Conservation (phyloP, 2,888 invertebrate genomes). For the Erpobdella octoculata region DNA sequence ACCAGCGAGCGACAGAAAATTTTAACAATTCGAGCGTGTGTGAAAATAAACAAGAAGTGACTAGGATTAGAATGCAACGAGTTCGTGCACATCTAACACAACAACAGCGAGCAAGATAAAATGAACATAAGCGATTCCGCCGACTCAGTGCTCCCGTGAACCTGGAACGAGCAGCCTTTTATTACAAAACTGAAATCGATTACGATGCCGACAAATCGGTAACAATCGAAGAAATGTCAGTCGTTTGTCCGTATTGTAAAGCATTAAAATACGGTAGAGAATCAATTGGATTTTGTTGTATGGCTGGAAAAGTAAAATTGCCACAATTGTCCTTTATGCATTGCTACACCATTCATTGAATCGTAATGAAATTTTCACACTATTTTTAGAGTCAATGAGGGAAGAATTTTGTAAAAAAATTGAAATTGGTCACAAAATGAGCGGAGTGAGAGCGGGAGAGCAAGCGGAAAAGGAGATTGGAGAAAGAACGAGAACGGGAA, state of each 20-base stretch:
- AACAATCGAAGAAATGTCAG: background rate
- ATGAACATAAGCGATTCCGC: background rate
- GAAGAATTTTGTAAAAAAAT: too few species aligned
- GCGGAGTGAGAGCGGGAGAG: too few species aligned
- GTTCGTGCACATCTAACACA: background rate
- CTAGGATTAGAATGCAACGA: background rate
- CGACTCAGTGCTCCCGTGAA: background rate
- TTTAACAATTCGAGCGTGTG: background rate
- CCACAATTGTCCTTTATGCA: too few species aligned
- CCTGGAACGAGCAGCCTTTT: background rate
- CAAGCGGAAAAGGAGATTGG: too few species aligned
- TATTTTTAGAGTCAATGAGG: too few species aligned
- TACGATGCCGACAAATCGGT: background rate
- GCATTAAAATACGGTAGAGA: background rate
- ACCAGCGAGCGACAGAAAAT: background rate
- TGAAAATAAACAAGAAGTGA: background rate
- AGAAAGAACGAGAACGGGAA: too few species aligned
- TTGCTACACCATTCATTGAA: too few species aligned
- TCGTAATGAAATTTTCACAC: too few species aligned
- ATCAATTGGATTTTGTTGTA: too few species aligned
- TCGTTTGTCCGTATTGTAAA: background rate
- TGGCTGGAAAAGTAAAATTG: too few species aligned
- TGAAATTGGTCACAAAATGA: too few species aligned
- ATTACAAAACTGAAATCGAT: background rate
- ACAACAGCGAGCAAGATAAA: background rate